phyloP scores from a whole-genome alignment of 37 sponge, comb jelly and placozoan genomes.

The Geodia barretti region DNA sequence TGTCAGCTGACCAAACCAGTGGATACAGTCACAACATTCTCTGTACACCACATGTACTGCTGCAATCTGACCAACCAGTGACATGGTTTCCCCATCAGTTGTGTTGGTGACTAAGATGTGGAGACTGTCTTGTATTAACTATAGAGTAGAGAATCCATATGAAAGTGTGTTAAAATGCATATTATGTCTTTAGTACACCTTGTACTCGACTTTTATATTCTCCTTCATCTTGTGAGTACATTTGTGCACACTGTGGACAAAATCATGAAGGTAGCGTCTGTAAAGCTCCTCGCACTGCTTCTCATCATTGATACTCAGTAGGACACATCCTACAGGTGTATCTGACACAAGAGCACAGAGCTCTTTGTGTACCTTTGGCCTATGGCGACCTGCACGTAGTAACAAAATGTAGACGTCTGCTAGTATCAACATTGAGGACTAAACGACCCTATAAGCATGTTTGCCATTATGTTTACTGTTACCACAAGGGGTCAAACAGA shows the following conservation, averaged over 20 bases:
- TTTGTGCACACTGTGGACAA: conserved; percentile 36
- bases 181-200: background rate
- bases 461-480: no score
- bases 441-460: no score
- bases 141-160: no score
- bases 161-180: background rate
- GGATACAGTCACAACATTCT: conserved; percentile 6
- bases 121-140: no score
- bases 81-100: no score
- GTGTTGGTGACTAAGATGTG: no score
- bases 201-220: conserved; percentile 15
- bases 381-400: no score
- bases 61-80: conserved; percentile 30
- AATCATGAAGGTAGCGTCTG: conserved; percentile 36
- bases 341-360: conserved; percentile 23
- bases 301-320: background rate
- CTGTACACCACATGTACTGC: conserved; percentile 62
- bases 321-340: conserved; percentile 14
- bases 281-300: conserved; percentile 23
- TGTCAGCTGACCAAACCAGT: conserved; percentile 55
- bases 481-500: no score
- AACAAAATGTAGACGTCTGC: no score
- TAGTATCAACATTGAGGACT: no score
- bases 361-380: conserved; percentile 7
- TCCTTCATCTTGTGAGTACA: conserved; percentile 4